These are phyloP conservation scores for Drosophila diplacantha DNA, from an alignment of 2,888 invertebrate genomes.

Conservation along the genomic window DNA sequence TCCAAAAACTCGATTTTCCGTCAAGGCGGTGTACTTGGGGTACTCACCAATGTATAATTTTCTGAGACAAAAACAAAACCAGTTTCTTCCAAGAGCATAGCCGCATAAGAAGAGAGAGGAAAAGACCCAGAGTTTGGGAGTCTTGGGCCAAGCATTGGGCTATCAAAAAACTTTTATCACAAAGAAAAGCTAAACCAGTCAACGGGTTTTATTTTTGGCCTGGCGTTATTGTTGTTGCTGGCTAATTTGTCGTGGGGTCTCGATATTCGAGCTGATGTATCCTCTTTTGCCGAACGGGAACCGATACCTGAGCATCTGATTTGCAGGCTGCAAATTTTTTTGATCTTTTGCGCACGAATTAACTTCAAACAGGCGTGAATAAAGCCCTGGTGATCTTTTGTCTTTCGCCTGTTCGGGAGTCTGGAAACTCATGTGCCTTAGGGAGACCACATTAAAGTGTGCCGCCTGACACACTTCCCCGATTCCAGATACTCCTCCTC, in stretches of 20 bases:
- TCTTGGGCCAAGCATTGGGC: slow-evolving; percentile 26
- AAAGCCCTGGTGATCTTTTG: slow-evolving; percentile 48
- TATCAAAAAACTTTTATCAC: slow-evolving; percentile 64
- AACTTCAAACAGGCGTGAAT: slow-evolving; percentile 68
- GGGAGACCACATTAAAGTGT: slow-evolving; percentile 64
- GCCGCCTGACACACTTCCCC: slow-evolving; percentile 66
- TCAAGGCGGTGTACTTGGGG: neutral
- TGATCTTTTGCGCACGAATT: slow-evolving; percentile 61
- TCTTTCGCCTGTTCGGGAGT: slow-evolving; percentile 39
- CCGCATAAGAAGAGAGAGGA: neutral
- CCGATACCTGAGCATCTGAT: slow-evolving; percentile 20
- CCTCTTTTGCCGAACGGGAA: slow-evolving; percentile 9
- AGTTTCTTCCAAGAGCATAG: slow-evolving; percentile 12
- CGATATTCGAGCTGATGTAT: slow-evolving; percentile 27
- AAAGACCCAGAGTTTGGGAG: neutral
- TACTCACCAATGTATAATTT: slow-evolving; percentile 1
- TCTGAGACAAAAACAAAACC: slow-evolving; percentile 23
- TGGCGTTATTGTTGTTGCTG: slow-evolving; percentile 18
- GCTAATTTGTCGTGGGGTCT: slow-evolving; percentile 55
- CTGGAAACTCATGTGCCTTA: slow-evolving; percentile 46
- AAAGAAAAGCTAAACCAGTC: slow-evolving; percentile 41
- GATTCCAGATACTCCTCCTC: slow-evolving; percentile 9
- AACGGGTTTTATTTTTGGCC: slow-evolving; percentile 26
- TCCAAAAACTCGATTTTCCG: neutral
- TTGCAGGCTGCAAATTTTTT: slow-evolving; percentile 28